Evolutionary conservation across 2,113 vertebrate genomes (phyloP).

Genomic region (Potamarius usumacintae): DNA sequence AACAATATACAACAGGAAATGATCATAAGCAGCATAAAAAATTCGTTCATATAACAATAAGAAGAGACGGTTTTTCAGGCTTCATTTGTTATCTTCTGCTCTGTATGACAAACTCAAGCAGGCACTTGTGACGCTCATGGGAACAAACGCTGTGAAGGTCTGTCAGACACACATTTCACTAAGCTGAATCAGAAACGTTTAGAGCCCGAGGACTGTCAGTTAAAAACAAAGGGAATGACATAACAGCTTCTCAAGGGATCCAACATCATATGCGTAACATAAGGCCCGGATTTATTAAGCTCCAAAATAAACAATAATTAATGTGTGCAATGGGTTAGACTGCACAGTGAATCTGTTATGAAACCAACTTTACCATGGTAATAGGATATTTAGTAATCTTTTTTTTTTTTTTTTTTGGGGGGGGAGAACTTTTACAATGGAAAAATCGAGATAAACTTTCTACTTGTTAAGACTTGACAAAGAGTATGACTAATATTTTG

Average conservation of each 20-base stretch:
- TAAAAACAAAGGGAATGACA: background rate
- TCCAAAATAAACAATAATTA: background rate
- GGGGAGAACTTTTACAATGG: background rate
- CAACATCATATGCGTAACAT: background rate
- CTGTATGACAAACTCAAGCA: constrained; percentile 26
- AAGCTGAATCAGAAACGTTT: constrained; percentile 1
- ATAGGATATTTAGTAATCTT: background rate
- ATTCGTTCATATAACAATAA: background rate
- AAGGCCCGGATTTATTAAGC: background rate
- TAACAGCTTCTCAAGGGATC: constrained; percentile 20
- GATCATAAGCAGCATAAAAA: background rate
- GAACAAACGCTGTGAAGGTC: constrained; percentile 16
- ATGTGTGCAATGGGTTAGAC: background rate
- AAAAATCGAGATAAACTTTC: background rate
- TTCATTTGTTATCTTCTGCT: constrained; percentile 1
- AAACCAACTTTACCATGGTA: background rate
- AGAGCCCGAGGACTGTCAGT: background rate
- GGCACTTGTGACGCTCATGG: constrained; percentile 20
- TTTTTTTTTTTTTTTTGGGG: no score
- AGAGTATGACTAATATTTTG: background rate
- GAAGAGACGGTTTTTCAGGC: background rate
- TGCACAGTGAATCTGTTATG: background rate
- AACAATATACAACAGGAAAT: background rate
- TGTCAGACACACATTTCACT: constrained; percentile 16
- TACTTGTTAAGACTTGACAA: background rate